phyloP scores from a whole-genome alignment of 30 jellyfish, hydroid and myxozoan species.

The Chironex yamaguchii region DNA sequence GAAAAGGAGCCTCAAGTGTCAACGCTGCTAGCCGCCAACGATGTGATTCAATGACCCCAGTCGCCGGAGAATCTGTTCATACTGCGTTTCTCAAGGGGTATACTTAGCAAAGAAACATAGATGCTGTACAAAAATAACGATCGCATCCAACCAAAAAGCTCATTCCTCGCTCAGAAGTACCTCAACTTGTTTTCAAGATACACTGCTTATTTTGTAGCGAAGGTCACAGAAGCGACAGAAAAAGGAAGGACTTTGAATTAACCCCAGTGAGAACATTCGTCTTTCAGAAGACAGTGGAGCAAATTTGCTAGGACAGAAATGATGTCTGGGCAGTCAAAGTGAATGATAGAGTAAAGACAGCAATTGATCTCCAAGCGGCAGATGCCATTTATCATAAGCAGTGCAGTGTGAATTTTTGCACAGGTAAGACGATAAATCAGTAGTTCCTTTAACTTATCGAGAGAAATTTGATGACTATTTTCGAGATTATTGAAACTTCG shows the following conservation, averaged over 20 bases:
- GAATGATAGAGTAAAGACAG: conserved; percentile 35
- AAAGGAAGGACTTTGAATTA: conserved; percentile 39
- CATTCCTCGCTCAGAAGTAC: too few relatives aligned
- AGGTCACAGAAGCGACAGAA: too few relatives aligned
- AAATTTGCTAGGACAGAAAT: conserved; percentile 55
- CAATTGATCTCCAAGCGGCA: conserved; percentile 56
- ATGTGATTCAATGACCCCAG: conserved; percentile 7
- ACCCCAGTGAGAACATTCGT: conserved; percentile 55
- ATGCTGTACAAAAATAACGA: not conserved
- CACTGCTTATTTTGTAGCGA: too few relatives aligned
- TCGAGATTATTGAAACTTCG: too few relatives aligned
- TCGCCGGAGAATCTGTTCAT: conserved; percentile 7
- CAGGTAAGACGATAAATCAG: too few relatives aligned
- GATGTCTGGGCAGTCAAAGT: conserved; percentile 67
- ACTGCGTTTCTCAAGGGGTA: not conserved
- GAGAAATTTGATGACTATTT: too few relatives aligned
- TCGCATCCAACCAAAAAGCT: not conserved
- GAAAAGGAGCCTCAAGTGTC: not conserved
- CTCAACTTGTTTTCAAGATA: too few relatives aligned
- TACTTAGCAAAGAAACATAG: conserved; percentile 6
- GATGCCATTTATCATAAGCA: conserved; percentile 72
- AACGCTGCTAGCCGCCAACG: not conserved
- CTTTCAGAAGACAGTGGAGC: conserved; percentile 21
- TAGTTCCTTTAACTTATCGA: too few relatives aligned
- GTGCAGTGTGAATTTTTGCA: conserved; percentile 69